Evolutionary conservation across 2,797 vertebrate genomes (phyloP).

Genomic region (Sebastes itinus): DNA sequence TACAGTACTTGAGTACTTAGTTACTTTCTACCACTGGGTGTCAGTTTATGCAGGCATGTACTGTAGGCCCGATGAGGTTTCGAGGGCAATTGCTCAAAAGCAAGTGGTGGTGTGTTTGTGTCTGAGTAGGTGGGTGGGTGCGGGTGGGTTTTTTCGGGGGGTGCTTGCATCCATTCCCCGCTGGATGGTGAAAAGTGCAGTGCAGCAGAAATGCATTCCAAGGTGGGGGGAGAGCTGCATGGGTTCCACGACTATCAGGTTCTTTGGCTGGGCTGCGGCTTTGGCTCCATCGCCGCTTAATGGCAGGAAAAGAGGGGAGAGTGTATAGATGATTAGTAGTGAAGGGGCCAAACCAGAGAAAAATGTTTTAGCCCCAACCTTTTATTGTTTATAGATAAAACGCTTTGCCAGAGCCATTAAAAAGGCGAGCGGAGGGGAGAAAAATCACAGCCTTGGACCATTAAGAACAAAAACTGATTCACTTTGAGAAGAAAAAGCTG

Average conservation of each 20-base stretch:
- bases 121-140: constrained; percentile 54
- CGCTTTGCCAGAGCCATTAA: constrained; percentile 67
- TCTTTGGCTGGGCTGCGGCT: constrained; percentile 80
- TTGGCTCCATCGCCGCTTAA: constrained; percentile 74
- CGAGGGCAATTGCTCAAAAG: constrained; percentile 65
- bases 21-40: constrained; percentile 27
- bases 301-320: constrained; percentile 77
- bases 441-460: constrained; percentile 66
- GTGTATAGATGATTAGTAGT: constrained; percentile 78
- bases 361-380: constrained; percentile 70
- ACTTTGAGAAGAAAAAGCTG: constrained; percentile 66
- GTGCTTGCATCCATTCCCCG: constrained; percentile 74
- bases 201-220: constrained; percentile 83
- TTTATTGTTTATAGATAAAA: constrained; percentile 81
- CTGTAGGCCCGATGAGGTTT: constrained; percentile 31
- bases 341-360: constrained; percentile 80
- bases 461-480: constrained; percentile 67
- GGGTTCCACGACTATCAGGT: constrained; percentile 87
- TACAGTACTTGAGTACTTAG: not conserved
- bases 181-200: constrained; percentile 82
- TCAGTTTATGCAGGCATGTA: constrained; percentile 37
- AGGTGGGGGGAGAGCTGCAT: constrained; percentile 62
- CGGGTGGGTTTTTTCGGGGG: constrained; percentile 19
- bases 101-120: constrained; percentile 60
- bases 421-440: constrained; percentile 55